Conservation (phyloP, 2,888 invertebrate species). For the Oxyteleia sp. region DNA sequence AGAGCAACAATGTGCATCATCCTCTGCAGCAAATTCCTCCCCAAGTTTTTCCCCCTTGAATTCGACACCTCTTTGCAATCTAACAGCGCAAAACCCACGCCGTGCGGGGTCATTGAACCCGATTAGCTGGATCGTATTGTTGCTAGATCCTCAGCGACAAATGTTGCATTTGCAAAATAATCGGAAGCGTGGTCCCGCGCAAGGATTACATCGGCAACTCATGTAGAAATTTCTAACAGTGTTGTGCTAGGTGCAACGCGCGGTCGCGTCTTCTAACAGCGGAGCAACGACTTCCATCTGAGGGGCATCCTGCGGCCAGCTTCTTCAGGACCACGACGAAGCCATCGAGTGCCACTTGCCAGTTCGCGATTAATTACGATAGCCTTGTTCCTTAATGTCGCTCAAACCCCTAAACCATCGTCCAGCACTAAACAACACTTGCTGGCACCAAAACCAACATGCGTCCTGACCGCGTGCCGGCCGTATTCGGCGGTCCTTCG, state of each 20-base stretch:
- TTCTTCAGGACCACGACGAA: constrained; percentile 49
- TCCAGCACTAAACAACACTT: constrained; percentile 6
- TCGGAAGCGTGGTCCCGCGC: not conserved
- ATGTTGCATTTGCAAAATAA: not conserved
- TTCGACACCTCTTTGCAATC: not conserved
- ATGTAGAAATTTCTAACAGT: constrained; percentile 61
- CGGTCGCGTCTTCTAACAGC: constrained; percentile 53
- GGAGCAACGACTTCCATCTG: constrained; percentile 61
- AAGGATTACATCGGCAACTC: constrained; percentile 45
- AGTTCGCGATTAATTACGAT: constrained; percentile 15
- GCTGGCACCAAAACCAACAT: constrained; percentile 8
- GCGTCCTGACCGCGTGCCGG: not conserved
- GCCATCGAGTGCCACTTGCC: constrained; percentile 37
- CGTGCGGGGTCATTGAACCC: not conserved
- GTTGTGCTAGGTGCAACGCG: constrained; percentile 54
- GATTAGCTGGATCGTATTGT: not conserved
- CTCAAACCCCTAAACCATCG: constrained; percentile 18
- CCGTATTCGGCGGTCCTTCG: constrained; percentile 8
- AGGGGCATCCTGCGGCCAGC: constrained; percentile 47
- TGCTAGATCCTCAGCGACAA: not conserved
- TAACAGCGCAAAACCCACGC: not conserved
- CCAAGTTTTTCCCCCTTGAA: not conserved
- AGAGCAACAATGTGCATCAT: too few species aligned
- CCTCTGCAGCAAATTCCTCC: too few species aligned
- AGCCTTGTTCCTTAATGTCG: constrained; percentile 8